Evolutionary conservation across 1,140 invertebrate genomes (phyloP), one percentile per base, ranked within the genome.

Genomic region (Pissodes strobi): DNA sequence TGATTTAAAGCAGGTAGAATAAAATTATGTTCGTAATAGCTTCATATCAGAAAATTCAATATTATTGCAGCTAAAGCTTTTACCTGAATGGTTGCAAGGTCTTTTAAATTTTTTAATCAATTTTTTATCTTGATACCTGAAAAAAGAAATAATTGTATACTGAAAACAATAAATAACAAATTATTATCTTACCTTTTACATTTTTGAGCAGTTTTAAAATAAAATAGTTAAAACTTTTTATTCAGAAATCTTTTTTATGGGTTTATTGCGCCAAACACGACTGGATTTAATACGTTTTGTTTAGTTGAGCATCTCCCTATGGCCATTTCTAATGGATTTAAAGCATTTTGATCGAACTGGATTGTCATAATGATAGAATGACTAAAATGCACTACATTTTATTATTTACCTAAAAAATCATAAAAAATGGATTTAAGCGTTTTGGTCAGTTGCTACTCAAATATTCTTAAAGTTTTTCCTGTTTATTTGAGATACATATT

Each of bases 181-280:
- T 9, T 45, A 45, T 45, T 45, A 45, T 45, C 41, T 45, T 15
- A 45, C 41, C 41, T 45, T 45, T 45, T 45, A 45, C 41, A 6
- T 15, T 9, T 45, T 45, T 45, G 30, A 34, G n/a, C 30, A 34
- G 30, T 34, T 34, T 34, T 34, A 34, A 34, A 34, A 34, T 34
- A 34, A 8, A 8, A 34, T 34, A 6, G 6, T n/a, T 8, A 34
- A 6, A 34, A 34, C 30, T 34, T n/a, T 34, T 34, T 8, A 34
- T 34, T 6, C 30, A 34, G 30, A 34, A 34, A 34, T 34, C 30
- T 34, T 34, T 34, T 8, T 34, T 34, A 8, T 34, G 30, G 30
- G n/a, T 34, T 34, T 34, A 34, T 34, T 34, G 30, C 30, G n/a
- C n/a, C n/a, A n/a, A n/a, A n/a, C n/a, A n/a, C n/a, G n/a, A n/a